phyloP scores from a whole-genome alignment of 2,797 vertebrate genomes.

The Philypnodon macrostomus region DNA sequence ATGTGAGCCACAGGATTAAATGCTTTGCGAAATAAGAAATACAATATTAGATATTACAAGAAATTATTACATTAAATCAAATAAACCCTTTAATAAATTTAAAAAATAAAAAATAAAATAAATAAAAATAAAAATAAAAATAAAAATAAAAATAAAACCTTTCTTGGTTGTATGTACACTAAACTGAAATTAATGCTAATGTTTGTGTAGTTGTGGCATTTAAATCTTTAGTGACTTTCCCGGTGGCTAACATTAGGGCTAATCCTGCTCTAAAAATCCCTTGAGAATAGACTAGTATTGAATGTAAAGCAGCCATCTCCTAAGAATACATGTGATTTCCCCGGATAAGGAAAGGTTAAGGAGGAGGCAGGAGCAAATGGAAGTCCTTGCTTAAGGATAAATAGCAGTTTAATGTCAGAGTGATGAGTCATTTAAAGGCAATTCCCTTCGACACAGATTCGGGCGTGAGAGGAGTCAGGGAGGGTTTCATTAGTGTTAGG shows the following conservation, averaged over 20 bases:
- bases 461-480: slow-evolving; percentile 16
- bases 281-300: neutral
- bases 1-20: too few species aligned
- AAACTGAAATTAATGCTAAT: slow-evolving; percentile 15
- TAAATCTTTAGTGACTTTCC: neutral
- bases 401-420: slow-evolving; percentile 53
- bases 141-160: too few species aligned
- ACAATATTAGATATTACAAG: too few species aligned
- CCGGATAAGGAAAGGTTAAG: slow-evolving; percentile 58
- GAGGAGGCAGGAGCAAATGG: slow-evolving; percentile 37
- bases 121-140: too few species aligned
- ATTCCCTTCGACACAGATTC: slow-evolving; percentile 24
- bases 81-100: too few species aligned
- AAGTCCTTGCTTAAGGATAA: slow-evolving; percentile 48
- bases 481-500: slow-evolving; percentile 3
- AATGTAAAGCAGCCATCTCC: slow-evolving; percentile 15
- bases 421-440: slow-evolving; percentile 33
- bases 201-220: neutral
- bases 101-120: too few species aligned
- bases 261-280: neutral
- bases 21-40: too few species aligned
- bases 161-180: too few species aligned
- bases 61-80: too few species aligned
- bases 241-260: neutral
- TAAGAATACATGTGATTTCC: slow-evolving; percentile 44